Conservation (phyloP, 2,113 vertebrate species). For the Salvelinus alpinus region DNA sequence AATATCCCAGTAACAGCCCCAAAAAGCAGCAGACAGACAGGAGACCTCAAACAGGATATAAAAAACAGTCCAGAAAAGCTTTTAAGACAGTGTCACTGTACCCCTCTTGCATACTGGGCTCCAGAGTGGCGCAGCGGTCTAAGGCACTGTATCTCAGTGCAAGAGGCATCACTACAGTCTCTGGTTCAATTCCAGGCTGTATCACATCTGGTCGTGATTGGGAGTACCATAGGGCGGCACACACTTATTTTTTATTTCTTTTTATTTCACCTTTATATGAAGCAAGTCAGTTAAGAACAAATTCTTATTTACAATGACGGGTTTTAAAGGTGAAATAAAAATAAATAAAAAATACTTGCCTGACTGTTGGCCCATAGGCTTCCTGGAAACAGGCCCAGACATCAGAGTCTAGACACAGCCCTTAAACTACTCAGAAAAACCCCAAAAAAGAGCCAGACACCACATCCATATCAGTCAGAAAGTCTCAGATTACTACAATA, state of each 20-base stretch:
- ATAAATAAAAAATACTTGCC: constrained; percentile 31
- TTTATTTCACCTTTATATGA: too few species aligned
- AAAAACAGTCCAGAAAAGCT: constrained; percentile 14
- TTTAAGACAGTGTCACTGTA: constrained; percentile 10
- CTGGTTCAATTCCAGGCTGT: too few species aligned
- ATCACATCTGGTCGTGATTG: too few species aligned
- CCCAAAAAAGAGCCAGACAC: not conserved
- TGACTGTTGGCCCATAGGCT: constrained; percentile 16
- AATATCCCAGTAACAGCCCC: constrained; percentile 4
- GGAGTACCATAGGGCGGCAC: too few species aligned
- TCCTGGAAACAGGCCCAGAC: constrained; percentile 21
- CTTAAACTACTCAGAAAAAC: not conserved
- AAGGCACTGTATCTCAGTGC: too few species aligned
- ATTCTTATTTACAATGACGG: too few species aligned
- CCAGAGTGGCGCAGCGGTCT: not conserved
- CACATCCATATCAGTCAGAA: not conserved
- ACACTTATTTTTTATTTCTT: too few species aligned
- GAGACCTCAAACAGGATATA: not conserved
- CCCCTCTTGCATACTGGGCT: constrained; percentile 14
- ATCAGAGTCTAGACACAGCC: constrained; percentile 16
- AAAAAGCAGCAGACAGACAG: too few species aligned
- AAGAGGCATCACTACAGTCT: too few species aligned
- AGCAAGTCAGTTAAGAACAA: too few species aligned
- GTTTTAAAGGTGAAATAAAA: too few species aligned
- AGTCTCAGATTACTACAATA: constrained; percentile 13